Conservation (phyloP, 2,113 vertebrate genomes). For the Podarcis muralis region DNA sequence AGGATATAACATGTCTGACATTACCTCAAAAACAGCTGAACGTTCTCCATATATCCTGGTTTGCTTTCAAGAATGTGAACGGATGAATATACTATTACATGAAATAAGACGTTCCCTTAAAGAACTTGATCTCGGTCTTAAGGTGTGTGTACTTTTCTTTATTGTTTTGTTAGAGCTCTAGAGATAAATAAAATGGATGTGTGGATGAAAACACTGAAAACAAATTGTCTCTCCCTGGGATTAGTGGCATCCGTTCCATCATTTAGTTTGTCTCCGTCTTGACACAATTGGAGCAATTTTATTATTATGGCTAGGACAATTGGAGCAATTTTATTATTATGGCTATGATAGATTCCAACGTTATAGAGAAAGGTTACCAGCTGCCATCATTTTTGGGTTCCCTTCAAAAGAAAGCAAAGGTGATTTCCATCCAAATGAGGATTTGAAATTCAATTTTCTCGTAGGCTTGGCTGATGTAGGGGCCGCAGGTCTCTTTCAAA, state of each 20-base stretch:
- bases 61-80: constrained; percentile 83
- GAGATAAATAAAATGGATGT: not conserved
- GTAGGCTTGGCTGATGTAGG: not conserved
- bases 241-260: not conserved
- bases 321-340: not conserved
- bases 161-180: not conserved
- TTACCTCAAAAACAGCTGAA: constrained; percentile 78
- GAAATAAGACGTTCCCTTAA: constrained; percentile 78
- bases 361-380: not conserved
- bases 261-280: not conserved
- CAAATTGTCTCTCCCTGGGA: not conserved
- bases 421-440: rapidly evolving
- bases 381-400: not conserved
- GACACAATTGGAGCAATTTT: not conserved
- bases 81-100: constrained; percentile 72
- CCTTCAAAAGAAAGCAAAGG: not conserved
- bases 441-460: not conserved
- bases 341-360: rapidly evolving
- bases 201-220: not conserved
- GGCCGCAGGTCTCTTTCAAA: not conserved
- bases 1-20: constrained; percentile 80
- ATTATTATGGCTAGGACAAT: not conserved
- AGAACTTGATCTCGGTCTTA: constrained; percentile 80
- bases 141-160: constrained; percentile 59
- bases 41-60: constrained; percentile 77